phyloP scores from a whole-genome alignment of 2,888 invertebrate species.

The Epicampocera succincta region DNA sequence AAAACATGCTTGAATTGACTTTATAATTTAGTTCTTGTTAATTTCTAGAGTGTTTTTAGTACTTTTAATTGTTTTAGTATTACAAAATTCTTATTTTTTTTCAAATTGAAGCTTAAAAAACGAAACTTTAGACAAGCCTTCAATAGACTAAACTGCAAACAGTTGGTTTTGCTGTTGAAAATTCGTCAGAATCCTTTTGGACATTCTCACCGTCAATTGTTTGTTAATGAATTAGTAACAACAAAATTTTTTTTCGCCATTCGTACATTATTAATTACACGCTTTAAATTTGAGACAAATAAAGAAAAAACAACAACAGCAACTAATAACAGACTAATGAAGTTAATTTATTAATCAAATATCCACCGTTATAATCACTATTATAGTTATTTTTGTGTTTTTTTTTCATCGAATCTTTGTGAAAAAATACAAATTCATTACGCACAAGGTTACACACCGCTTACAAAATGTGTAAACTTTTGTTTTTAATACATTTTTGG shows the following conservation, averaged over 20 bases:
- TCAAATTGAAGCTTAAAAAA: too few relatives aligned
- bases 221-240: constrained; percentile 48
- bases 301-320: background rate
- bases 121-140: too few relatives aligned
- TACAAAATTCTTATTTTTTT: too few relatives aligned
- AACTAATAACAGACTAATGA: constrained; percentile 31
- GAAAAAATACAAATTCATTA: constrained; percentile 58
- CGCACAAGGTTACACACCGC: constrained; percentile 65
- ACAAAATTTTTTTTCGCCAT: background rate
- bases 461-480: constrained; percentile 43
- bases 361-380: constrained; percentile 38
- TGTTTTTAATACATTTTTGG: constrained; percentile 17
- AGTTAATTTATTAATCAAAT: constrained; percentile 58
- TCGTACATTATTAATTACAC: constrained; percentile 16
- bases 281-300: constrained; percentile 9
- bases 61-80: too few relatives aligned
- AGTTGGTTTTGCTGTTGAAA: background rate
- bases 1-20: background rate
- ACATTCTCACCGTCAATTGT: constrained; percentile 45
- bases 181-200: constrained; percentile 2
- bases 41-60: too few relatives aligned
- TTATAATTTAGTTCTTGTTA: too few relatives aligned
- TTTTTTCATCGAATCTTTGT: background rate
- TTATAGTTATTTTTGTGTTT: constrained; percentile 25
- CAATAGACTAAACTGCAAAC: too few relatives aligned